phyloP scores from a whole-genome alignment of 2,113 vertebrate genomes.

The Xenotilapia caudafasciata region DNA sequence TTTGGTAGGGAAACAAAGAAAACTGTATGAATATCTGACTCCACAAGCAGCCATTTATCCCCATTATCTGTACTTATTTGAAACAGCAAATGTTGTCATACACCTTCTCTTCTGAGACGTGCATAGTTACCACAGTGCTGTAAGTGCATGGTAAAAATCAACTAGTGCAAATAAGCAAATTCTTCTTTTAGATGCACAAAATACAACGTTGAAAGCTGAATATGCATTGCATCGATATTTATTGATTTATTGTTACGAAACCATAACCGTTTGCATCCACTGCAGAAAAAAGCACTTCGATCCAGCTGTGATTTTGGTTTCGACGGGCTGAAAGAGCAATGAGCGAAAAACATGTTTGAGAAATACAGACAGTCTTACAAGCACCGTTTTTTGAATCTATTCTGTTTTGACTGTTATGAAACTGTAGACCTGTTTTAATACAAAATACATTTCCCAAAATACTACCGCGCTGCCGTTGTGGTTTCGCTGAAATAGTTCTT shows the following conservation, averaged over 20 bases:
- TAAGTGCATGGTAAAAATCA: neutral
- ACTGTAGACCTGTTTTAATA: neutral
- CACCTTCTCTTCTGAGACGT: neutral
- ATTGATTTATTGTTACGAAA: constrained; percentile 1
- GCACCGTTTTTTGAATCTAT: neutral
- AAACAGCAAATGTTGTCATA: neutral
- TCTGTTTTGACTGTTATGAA: neutral
- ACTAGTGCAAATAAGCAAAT: neutral
- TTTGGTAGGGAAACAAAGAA: neutral
- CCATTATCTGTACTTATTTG: neutral
- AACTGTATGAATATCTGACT: neutral
- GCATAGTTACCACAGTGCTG: neutral
- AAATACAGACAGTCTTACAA: neutral
- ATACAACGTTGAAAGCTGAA: neutral
- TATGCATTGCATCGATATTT: neutral
- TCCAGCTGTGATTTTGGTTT: constrained; percentile 3
- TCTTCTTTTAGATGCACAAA: neutral
- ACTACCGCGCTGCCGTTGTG: neutral
- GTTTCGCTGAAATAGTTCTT: neutral
- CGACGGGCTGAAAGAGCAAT: constrained; percentile 23
- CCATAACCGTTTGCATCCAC: neutral
- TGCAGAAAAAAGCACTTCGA: constrained; percentile 16
- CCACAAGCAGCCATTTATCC: neutral
- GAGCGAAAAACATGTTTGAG: constrained; percentile 19
- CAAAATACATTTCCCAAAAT: neutral